These are phyloP conservation scores for Chirona hameri DNA, from an alignment of 2,888 invertebrate genomes.

Conservation along the genomic window DNA sequence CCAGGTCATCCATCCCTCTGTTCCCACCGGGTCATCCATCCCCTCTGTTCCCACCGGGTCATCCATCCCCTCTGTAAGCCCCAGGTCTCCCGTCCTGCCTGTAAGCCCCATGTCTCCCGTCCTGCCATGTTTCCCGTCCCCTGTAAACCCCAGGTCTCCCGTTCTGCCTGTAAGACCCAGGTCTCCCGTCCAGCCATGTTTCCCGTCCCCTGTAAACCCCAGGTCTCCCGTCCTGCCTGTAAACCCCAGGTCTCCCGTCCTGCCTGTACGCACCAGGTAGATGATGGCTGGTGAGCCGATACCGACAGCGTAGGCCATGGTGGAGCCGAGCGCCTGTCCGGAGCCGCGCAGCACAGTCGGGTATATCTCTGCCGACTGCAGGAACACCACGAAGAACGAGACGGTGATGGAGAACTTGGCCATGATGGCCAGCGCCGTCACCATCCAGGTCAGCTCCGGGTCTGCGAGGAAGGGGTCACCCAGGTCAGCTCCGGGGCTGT, in stretches of 20 bases:
- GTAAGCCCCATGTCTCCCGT: too few species aligned
- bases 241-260: too few species aligned
- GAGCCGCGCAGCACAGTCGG: conserved; percentile 64
- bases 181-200: background rate
- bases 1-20: too few species aligned
- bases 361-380: conserved; percentile 63
- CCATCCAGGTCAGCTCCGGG: conserved; percentile 34
- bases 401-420: conserved; percentile 49
- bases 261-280: conserved; percentile 56
- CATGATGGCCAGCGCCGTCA: conserved; percentile 39
- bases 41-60: too few species aligned
- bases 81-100: too few species aligned
- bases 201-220: background rate
- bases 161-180: background rate
- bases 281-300: conserved; percentile 60
- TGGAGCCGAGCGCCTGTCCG: conserved; percentile 59
- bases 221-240: too few species aligned
- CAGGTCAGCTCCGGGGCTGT: too few species aligned
- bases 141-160: background rate
- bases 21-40: too few species aligned
- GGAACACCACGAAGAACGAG: conserved; percentile 57
- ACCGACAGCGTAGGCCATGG: conserved; percentile 55
- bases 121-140: background rate
- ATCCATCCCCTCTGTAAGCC: too few species aligned
- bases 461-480: background rate